Percentiles rank a stretch among this genome's conserved stretches.
Evolutionary conservation across 2,113 vertebrate species (phyloP).

Genomic region (Phasianus colchicus): DNA sequence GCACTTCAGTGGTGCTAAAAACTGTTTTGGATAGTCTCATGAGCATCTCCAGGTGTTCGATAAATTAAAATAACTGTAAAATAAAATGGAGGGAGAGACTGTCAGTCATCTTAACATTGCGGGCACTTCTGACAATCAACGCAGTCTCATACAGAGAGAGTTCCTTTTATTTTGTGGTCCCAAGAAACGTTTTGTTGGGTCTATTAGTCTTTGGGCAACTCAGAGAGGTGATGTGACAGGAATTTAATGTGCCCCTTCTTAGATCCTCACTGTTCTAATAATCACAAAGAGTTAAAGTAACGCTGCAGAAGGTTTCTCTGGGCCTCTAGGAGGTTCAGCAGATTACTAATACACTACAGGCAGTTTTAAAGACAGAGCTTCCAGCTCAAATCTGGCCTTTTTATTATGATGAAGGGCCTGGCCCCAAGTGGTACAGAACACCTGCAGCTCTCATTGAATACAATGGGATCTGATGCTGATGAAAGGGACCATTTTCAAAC

Average conservation of each 20-base stretch:
- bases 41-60: slow-evolving; percentile 19
- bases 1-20: not conserved
- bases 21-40: not conserved
- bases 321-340: slow-evolving; percentile 57
- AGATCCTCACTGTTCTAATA: slow-evolving; percentile 45
- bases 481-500: slow-evolving; percentile 72
- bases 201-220: slow-evolving; percentile 50
- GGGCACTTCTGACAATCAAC: slow-evolving; percentile 31
- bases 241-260: slow-evolving; percentile 48
- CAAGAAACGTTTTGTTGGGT: slow-evolving; percentile 52
- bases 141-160: not conserved
- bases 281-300: slow-evolving; percentile 62
- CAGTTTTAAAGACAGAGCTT: slow-evolving; percentile 66
- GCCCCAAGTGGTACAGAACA: slow-evolving; percentile 74
- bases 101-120: slow-evolving; percentile 46
- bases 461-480: slow-evolving; percentile 74
- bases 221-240: slow-evolving; percentile 31
- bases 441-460: slow-evolving; percentile 75
- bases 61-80: slow-evolving; percentile 25
- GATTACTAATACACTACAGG: slow-evolving; percentile 69
- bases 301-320: slow-evolving; percentile 53
- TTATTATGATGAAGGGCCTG: slow-evolving; percentile 66
- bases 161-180: slow-evolving; percentile 41
- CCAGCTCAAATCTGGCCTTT: slow-evolving; percentile 68
- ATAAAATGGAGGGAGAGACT: slow-evolving; percentile 41